Percentiles rank a stretch among this genome's conserved stretches.
Conservation (phyloP, 2,797 vertebrate genomes). For the Coilia nasus region DNA sequence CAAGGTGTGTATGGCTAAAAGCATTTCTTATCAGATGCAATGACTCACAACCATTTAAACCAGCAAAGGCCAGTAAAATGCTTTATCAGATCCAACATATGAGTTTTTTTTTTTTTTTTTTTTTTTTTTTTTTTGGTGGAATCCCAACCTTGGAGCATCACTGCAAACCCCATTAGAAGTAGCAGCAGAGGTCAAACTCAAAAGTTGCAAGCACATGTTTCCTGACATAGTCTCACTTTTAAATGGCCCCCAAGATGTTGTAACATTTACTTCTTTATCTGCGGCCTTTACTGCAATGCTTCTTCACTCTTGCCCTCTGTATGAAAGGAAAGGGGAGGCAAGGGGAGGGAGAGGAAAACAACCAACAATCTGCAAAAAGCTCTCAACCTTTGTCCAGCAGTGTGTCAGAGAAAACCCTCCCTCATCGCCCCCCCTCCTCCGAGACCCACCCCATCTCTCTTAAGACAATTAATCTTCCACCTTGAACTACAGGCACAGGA, state of each 20-base stretch:
- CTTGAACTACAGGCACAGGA: slow-evolving; percentile 25
- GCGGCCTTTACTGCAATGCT: neutral
- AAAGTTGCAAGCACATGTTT: neutral
- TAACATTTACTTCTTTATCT: slow-evolving; percentile 17
- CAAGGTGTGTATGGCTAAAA: slow-evolving; percentile 51
- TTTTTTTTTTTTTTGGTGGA: too few relatives aligned
- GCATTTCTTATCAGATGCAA: slow-evolving; percentile 22
- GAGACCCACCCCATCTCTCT: neutral
- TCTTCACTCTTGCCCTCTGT: neutral
- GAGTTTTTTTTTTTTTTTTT: neutral
- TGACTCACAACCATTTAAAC: slow-evolving; percentile 4
- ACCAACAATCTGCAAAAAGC: neutral
- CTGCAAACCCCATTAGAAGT: neutral
- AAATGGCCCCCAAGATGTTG: neutral
- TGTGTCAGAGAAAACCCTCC: neutral
- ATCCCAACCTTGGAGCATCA: neutral
- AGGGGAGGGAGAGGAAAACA: neutral
- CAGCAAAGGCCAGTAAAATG: neutral
- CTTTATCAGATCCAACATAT: neutral
- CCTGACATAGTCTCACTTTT: neutral
- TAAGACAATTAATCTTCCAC: slow-evolving; percentile 28
- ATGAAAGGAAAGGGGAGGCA: neutral
- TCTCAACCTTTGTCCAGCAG: neutral
- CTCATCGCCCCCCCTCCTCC: neutral
- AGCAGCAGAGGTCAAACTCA: neutral